Evolutionary conservation across 2,797 vertebrate genomes (phyloP), one percentile per base, ranked within the genome.

Genomic region (Halcyon badia): DNA sequence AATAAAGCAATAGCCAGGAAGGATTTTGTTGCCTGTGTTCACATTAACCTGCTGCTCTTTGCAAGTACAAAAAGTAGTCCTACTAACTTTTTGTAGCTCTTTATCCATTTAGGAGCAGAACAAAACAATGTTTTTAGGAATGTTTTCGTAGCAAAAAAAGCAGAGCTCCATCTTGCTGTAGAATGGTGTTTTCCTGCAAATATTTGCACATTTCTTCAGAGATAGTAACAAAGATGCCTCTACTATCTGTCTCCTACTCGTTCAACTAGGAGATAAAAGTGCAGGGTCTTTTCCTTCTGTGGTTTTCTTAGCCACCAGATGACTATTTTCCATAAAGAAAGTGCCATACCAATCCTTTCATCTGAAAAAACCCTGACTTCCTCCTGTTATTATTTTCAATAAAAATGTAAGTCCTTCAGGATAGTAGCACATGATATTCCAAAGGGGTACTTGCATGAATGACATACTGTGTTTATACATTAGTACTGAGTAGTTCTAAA

Each of bases 401-500:
- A 51, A 64, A 89, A 76, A 42, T 33, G 8, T 56, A 76, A 52
- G 11, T 15, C 21, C 2, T 72, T 72, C 54, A 72, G 37, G 20
- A 65, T 20, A 5, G 5, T 52, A 44, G 64, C 1, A 0, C 3
- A 3, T 8, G 31, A 46, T 57, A 65, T 52, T 52, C 1, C 0
- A 11, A 91, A 76, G 37, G 4, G 20, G 13, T 65, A 71, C 15
- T 33, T 65, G 33, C 28, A 42, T 28, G 24, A 85, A 83, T 0
- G 2, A 64, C 87, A 64, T 22, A 22, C 0, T 4, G 5, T 49
- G 18, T 37, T 68, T 56, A 26, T 33, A 46, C 31, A 39, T 64
- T 24, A 79, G 31, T 35, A 60, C 7, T 24, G 19, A 69, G 57
- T 9, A 82, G 33, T 42, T 79, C 31, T 52, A 76, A 79, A 60